Conservation (phyloP, 2,797 vertebrate species). For the Arctocebus calabarensis region DNA sequence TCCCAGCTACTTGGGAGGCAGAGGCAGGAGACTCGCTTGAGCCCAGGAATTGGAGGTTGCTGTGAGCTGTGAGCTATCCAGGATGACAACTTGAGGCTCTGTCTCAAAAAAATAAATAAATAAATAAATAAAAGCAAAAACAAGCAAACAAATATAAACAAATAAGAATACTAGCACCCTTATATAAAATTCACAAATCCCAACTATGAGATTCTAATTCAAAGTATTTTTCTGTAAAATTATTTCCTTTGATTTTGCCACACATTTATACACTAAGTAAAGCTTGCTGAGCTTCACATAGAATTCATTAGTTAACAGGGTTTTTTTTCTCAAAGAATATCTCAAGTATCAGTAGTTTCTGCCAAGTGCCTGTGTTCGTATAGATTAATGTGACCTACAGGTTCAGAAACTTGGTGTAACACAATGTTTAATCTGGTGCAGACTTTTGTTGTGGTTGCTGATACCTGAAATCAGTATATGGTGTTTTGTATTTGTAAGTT, state of each 20-base stretch:
- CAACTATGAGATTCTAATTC: not conserved
- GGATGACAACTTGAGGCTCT: no score
- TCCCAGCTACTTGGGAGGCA: no score
- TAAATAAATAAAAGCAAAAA: no score
- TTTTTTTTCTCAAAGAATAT: constrained; percentile 3
- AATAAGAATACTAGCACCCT: not conserved
- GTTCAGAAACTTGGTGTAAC: not conserved
- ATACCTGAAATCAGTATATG: not conserved
- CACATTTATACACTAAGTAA: not conserved
- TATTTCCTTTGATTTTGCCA: not conserved
- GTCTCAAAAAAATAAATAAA: no score
- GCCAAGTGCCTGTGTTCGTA: not conserved
- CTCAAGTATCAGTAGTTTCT: not conserved
- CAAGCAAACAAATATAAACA: no score
- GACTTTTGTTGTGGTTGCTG: not conserved
- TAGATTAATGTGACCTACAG: not conserved
- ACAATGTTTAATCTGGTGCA: not conserved
- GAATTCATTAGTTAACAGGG: not conserved
- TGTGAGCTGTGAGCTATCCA: no score
- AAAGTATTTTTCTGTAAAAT: not conserved
- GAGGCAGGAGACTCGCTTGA: no score
- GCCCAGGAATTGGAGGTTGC: no score
- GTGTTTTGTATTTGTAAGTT: not conserved
- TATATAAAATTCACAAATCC: not conserved
- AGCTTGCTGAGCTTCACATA: not conserved